Base-by-base conservation (phyloP, 2,113 vertebrate genomes). In the Malurus elegans region DNA sequence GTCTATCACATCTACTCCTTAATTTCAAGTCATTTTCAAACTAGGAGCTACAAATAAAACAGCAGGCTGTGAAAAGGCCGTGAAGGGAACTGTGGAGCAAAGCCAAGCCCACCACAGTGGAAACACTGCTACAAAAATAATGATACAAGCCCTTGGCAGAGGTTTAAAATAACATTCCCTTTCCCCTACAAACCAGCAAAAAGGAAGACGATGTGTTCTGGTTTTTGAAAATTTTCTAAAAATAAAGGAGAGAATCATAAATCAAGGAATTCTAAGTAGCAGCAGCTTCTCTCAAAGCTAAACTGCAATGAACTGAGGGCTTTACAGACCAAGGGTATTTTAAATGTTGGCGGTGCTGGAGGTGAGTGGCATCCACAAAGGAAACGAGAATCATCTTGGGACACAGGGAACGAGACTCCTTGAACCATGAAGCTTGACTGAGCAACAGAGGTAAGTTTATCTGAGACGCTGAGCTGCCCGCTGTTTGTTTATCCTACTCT, bases 401-500 rank as follows among this genome's bases (percentile, higher is more conserved):
- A 71, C 79, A 54, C 5, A 20, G 18, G 34, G 32, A 32, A 40
- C 1, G 1, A 62, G 44, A n/a, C 32, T 66, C 29, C 42, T 60
- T 9, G 2, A 78, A 66, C 29, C 0, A 0, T 42, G 24, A 64
- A 54, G 24, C 21, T 58, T 79, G 26, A 44, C 56, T 71, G 70
- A 91, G 65, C 48, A 79, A 48, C 38, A 91, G 34, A 64, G 64
- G 21, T 18, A 51, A 53, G 31, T 87, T 90, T 89, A 56, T 74
- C 48, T 40, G 70, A 78, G 60, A 50, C 0, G 0, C 67, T 70
- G 65, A 86, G 67, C 76, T 84, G 34, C 91, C 86, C 60, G 86
- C 91, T 91, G 92, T 94, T 91, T 94, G 51, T 71, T 93, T 94
- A 67, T 74, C 87, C 56, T 84, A 1, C 60, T 64, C 42, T 81